phyloP scores from a whole-genome alignment of 2,797 vertebrate species.

The Scolopax rusticola region DNA sequence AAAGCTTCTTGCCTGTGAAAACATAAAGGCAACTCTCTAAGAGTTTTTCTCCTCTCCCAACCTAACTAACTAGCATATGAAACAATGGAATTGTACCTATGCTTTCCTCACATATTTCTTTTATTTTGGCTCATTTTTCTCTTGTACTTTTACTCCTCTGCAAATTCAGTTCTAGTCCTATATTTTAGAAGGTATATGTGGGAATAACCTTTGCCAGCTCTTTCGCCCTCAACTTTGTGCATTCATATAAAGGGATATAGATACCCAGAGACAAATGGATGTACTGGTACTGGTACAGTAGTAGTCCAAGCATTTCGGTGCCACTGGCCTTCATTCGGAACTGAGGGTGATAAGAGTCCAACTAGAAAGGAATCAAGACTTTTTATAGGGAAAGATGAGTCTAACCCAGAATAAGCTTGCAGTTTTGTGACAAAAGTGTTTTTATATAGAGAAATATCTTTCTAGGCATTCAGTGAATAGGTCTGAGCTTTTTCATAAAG shows the following conservation, averaged over 20 bases:
- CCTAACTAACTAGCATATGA: neutral
- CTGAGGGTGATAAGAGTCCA: neutral
- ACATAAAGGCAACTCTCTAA: neutral
- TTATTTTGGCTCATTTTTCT: neutral
- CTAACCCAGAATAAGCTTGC: neutral
- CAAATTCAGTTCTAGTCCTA: neutral
- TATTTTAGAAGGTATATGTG: neutral
- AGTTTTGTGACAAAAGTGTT: constrained; percentile 1
- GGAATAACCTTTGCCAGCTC: neutral
- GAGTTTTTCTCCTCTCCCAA: neutral
- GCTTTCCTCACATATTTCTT: neutral
- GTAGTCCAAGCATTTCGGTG: neutral
- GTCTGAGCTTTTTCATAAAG: neutral
- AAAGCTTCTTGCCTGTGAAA: neutral
- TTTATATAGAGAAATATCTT: constrained; percentile 8
- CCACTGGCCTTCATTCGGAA: neutral
- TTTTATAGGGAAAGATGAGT: neutral
- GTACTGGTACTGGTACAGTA: neutral
- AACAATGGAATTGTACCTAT: neutral
- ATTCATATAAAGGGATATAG: neutral
- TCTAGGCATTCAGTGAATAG: neutral
- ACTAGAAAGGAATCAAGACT: neutral
- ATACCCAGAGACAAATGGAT: neutral
- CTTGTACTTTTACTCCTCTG: neutral
- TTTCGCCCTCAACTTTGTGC: neutral